phyloP scores from a whole-genome alignment of 2,113 vertebrate species.

The Corydoras sp. region DNA sequence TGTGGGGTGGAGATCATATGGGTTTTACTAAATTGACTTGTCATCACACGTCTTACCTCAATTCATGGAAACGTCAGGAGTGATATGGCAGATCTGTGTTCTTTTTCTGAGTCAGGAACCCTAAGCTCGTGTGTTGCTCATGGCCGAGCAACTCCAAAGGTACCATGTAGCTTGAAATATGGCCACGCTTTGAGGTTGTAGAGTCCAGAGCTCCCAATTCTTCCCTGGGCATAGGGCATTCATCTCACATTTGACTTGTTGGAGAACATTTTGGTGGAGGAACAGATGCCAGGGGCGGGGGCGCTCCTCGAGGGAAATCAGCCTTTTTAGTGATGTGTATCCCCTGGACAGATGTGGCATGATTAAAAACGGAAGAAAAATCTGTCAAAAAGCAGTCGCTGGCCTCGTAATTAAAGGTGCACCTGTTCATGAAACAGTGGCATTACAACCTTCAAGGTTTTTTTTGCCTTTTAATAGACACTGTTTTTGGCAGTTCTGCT shows the following conservation, averaged over 20 bases:
- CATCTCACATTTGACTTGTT: slow-evolving; percentile 37
- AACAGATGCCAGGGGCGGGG: slow-evolving; percentile 54
- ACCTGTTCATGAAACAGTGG: slow-evolving; percentile 52
- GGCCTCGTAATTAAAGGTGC: slow-evolving; percentile 60
- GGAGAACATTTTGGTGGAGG: slow-evolving; percentile 41
- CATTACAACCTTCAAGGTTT: not conserved
- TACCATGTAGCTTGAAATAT: slow-evolving; percentile 14
- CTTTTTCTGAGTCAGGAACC: not conserved
- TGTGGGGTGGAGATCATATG: not conserved
- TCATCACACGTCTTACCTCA: slow-evolving; percentile 1
- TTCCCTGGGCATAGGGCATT: slow-evolving; percentile 19
- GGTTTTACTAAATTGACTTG: not conserved
- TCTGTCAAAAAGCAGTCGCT: slow-evolving; percentile 53
- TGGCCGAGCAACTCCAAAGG: slow-evolving; percentile 2
- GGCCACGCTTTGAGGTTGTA: slow-evolving; percentile 8
- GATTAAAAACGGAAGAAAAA: slow-evolving; percentile 57
- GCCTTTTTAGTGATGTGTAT: slow-evolving; percentile 54
- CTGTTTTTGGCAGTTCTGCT: no score
- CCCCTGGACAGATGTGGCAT: slow-evolving; percentile 59
- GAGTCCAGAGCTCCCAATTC: slow-evolving; percentile 7
- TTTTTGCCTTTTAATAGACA: slow-evolving; percentile 1
- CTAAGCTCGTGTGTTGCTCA: not conserved
- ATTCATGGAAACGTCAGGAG: not conserved
- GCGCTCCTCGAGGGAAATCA: slow-evolving; percentile 61
- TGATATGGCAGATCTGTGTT: not conserved